Evolutionary conservation across 1,140 invertebrate species (phyloP).

Genomic region (Camponotus vicinus): DNA sequence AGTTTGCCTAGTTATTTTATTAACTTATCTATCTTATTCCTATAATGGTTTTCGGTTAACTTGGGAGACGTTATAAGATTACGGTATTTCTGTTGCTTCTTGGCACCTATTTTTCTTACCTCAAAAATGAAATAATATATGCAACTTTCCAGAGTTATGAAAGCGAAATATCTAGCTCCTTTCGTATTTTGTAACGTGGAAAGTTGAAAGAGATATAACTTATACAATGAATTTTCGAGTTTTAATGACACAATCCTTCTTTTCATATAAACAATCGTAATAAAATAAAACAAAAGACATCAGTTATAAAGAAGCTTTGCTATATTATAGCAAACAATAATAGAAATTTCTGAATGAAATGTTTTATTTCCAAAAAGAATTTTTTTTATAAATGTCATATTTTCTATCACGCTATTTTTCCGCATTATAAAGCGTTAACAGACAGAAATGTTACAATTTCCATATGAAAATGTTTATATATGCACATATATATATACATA

Average conservation of each 20-base stretch:
- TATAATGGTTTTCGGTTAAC: background rate
- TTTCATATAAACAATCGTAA: background rate
- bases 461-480: conserved; percentile 3
- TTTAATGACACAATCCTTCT: conserved; percentile 24
- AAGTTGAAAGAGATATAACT: conserved; percentile 11
- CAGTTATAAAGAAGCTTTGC: background rate
- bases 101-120: conserved; percentile 25
- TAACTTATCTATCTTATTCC: background rate
- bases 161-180: conserved; percentile 7
- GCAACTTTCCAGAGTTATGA: conserved; percentile 33
- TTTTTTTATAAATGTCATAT: background rate
- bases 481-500: too few relatives aligned
- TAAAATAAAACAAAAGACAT: conserved; percentile 3
- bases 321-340: background rate
- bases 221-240: conserved; percentile 7
- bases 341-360: background rate
- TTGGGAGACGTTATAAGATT: conserved; percentile 11
- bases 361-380: background rate
- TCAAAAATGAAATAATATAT: conserved; percentile 32
- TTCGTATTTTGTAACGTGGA: background rate
- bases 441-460: background rate
- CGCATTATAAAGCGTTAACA: background rate
- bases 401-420: background rate
- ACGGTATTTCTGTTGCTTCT: conserved; percentile 45
- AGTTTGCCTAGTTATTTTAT: conserved; percentile 12